Percentiles rank a stretch among this genome's conserved stretches.
Conservation (phyloP, 1,140 invertebrate species). For the Delia radicum region DNA sequence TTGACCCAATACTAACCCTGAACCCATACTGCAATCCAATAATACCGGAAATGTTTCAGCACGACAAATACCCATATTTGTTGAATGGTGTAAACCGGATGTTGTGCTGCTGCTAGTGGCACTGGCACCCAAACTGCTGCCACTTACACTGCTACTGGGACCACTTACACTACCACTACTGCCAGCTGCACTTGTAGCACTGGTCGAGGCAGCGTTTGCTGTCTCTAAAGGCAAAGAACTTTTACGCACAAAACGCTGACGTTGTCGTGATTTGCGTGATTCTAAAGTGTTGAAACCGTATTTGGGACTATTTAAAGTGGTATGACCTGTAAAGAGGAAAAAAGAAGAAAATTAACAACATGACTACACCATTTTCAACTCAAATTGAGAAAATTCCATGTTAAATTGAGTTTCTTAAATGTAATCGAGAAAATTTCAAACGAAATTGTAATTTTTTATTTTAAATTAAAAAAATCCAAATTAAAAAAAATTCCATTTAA, state of each 20-base stretch:
- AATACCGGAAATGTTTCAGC: conserved; percentile 53
- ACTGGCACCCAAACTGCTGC: not conserved
- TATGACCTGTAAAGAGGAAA: conserved; percentile 40
- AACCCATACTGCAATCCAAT: conserved; percentile 52
- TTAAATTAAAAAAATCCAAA: not conserved
- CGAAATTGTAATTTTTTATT: no score
- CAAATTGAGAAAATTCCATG: no score
- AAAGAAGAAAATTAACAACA: conserved; percentile 15
- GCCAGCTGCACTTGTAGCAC: conserved; percentile 4
- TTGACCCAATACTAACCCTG: conserved; percentile 44
- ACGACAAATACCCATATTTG: conserved; percentile 44
- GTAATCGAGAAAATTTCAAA: no score
- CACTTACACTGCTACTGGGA: not conserved
- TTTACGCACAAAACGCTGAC: conserved; percentile 48
- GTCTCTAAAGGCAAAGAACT: conserved; percentile 51
- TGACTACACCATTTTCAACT: not conserved
- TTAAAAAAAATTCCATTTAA: not conserved
- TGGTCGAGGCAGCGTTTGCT: not conserved
- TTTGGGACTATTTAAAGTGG: conserved; percentile 51
- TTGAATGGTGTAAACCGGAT: conserved; percentile 31
- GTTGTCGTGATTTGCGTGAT: conserved; percentile 52
- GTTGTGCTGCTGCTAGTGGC: conserved; percentile 9
- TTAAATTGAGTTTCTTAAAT: no score
- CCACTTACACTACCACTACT: conserved; percentile 4
- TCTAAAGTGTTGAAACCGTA: conserved; percentile 55